Percentiles rank a stretch among this genome's conserved stretches.
Conservation (phyloP, 2,797 vertebrate genomes). For the Coendou prehensilis region DNA sequence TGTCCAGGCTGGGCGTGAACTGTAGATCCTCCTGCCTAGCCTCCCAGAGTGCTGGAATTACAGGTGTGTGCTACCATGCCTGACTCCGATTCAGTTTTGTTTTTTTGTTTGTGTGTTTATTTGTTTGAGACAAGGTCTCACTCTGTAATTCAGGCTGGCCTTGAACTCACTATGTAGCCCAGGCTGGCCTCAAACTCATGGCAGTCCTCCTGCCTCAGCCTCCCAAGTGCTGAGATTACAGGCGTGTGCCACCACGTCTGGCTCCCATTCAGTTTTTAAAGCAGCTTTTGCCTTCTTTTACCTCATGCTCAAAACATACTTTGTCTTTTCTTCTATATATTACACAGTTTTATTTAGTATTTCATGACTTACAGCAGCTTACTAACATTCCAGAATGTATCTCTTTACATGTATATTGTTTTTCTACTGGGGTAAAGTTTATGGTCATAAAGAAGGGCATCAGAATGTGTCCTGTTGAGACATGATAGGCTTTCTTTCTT, state of each 20-base stretch:
- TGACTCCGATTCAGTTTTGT: neutral
- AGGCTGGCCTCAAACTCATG: too few relatives aligned
- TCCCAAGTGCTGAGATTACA: neutral
- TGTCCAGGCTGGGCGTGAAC: neutral
- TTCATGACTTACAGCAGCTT: neutral
- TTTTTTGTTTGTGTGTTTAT: neutral
- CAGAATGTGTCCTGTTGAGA: neutral
- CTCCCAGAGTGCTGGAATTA: neutral
- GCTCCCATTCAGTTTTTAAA: neutral
- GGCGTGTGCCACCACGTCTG: neutral
- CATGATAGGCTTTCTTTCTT: neutral
- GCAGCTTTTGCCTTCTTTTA: neutral
- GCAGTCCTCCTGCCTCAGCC: neutral
- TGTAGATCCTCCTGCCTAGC: neutral
- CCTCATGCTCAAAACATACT: neutral
- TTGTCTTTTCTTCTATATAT: neutral
- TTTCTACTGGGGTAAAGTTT: constrained; percentile 4
- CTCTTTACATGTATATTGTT: neutral
- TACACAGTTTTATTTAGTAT: neutral
- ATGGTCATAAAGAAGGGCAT: neutral
- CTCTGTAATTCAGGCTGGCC: neutral
- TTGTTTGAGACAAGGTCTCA: neutral
- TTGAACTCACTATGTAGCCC: neutral
- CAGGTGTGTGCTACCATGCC: neutral
- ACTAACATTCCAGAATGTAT: neutral